Percentiles rank a stretch among this genome's conserved stretches.
Conservation (phyloP, 2,113 vertebrate genomes). For the Syrmaticus mikado region DNA sequence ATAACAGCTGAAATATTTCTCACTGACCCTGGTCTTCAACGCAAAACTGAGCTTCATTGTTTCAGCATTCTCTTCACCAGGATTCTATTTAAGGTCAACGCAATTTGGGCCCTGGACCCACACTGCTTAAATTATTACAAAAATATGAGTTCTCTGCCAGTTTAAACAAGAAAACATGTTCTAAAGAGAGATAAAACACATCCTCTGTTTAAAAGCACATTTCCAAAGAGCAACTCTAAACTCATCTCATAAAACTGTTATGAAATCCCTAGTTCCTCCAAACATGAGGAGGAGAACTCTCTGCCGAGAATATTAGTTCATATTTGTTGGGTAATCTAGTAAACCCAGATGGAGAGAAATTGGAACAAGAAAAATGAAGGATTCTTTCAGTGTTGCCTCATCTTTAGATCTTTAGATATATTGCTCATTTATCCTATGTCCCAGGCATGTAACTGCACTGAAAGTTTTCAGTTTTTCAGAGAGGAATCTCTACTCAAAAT, state of each 20-base stretch:
- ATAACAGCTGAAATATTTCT: conserved; percentile 44
- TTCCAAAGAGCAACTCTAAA: conserved; percentile 46
- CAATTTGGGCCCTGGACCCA: neutral
- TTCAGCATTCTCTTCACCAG: conserved; percentile 24
- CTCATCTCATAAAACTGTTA: conserved; percentile 38
- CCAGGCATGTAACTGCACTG: neutral
- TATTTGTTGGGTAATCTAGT: conserved; percentile 54
- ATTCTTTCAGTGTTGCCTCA: conserved; percentile 1
- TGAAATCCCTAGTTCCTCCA: conserved; percentile 13
- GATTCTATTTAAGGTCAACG: conserved; percentile 38
- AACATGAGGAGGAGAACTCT: neutral
- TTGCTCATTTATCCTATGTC: neutral
- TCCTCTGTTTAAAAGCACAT: conserved; percentile 50
- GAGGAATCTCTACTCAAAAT: neutral
- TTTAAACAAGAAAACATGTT: conserved; percentile 38
- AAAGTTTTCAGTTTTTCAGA: neutral
- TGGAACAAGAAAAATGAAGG: neutral
- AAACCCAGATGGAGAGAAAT: neutral
- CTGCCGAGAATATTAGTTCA: neutral
- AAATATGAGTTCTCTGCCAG: neutral
- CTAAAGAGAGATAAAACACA: conserved; percentile 54
- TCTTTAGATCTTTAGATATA: neutral
- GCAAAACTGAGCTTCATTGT: conserved; percentile 11
- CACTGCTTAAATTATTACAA: conserved; percentile 2
- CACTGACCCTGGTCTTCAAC: conserved; percentile 8